phyloP scores from a whole-genome alignment of 1,140 invertebrate species.

The Homalodisca vitripennis region DNA sequence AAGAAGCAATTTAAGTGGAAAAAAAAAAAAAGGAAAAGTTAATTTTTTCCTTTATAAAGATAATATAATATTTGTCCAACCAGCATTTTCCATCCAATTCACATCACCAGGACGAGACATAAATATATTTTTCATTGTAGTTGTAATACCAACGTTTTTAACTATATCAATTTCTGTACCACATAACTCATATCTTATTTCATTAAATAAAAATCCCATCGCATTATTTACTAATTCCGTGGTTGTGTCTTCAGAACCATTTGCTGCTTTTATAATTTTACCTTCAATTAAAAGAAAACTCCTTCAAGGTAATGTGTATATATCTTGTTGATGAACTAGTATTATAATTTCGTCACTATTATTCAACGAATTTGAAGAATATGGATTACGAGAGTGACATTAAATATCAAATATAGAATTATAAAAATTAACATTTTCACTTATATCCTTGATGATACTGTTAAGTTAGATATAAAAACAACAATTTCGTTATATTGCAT shows the following conservation, averaged over 20 bases:
- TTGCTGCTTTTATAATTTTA: conserved; percentile 15
- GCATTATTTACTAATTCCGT: conserved; percentile 24
- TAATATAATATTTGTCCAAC: conserved; percentile 27
- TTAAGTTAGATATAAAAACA: too few species aligned
- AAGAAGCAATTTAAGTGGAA: conserved; percentile 47
- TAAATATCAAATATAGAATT: conserved; percentile 45
- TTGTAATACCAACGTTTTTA: conserved; percentile 48
- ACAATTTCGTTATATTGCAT: too few species aligned
- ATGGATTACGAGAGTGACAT: conserved; percentile 45
- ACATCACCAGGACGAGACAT: conserved; percentile 40
- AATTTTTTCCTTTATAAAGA: neutral
- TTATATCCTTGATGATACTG: too few species aligned
- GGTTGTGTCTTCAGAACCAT: neutral
- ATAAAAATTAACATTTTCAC: conserved; percentile 36
- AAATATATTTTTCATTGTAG: conserved; percentile 47
- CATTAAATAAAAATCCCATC: conserved; percentile 47
- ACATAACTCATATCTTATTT: conserved; percentile 50
- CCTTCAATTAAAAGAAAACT: conserved; percentile 46
- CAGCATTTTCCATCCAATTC: conserved; percentile 40
- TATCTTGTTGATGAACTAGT: conserved; percentile 46
- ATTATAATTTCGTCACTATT: conserved; percentile 42
- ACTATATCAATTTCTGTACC: conserved; percentile 49
- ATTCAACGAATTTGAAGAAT: conserved; percentile 42
- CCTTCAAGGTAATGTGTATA: conserved; percentile 43
- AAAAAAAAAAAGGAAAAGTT: conserved; percentile 46